phyloP scores from a whole-genome alignment of 2,113 vertebrate species.

The Rhabdornis inornatus region DNA sequence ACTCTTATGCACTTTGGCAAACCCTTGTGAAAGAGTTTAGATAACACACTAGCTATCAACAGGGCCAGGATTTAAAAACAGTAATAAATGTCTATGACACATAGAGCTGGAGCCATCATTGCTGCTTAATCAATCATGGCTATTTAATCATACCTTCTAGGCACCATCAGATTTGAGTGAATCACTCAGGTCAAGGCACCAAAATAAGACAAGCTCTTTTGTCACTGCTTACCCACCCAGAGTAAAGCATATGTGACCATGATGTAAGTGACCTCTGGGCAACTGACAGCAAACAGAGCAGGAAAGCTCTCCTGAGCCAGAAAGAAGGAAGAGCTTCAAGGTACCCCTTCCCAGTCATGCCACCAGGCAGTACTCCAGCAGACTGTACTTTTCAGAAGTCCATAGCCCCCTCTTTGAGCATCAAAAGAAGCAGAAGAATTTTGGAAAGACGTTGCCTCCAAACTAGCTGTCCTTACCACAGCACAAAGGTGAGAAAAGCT shows the following conservation, averaged over 20 bases:
- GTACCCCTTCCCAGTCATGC: background rate
- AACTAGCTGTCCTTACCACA: background rate
- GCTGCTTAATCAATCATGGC: background rate
- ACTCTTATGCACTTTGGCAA: background rate
- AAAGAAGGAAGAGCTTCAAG: background rate
- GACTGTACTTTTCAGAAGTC: background rate
- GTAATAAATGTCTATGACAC: background rate
- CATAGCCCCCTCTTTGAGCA: background rate
- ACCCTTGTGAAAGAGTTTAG: background rate
- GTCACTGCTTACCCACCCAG: background rate
- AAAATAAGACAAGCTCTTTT: constrained; percentile 1
- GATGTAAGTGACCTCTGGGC: background rate
- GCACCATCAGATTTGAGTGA: background rate
- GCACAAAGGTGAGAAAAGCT: background rate
- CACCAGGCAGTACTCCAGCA: background rate
- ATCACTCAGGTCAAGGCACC: background rate
- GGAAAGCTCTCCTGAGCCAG: background rate
- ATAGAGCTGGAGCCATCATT: background rate
- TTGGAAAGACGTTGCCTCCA: background rate
- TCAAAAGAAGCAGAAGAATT: background rate
- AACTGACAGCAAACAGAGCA: background rate
- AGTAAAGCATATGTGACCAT: background rate
- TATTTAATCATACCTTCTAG: background rate
- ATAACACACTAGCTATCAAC: background rate
- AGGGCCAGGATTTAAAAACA: background rate